Evolutionary conservation across 2,113 vertebrate species (phyloP), one percentile per base, ranked within the genome.

Genomic region (Forbesichthys agassizii): DNA sequence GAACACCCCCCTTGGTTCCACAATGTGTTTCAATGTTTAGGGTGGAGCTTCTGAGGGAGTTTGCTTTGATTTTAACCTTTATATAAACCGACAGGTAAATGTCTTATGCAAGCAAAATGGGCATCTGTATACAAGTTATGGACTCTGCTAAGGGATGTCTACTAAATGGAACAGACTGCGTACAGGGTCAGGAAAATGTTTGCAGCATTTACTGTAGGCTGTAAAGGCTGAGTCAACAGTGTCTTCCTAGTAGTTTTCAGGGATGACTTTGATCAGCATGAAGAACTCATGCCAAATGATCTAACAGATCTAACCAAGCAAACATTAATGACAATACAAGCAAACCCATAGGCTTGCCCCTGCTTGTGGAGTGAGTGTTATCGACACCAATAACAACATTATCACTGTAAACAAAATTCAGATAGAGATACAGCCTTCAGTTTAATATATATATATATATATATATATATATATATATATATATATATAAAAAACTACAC

Each of bases 311-410:
- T 54, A 12, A 12, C 12, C 48, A 57, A 48, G 51, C 12, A 14
- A 14, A 53, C 51, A 53, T 51, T 4, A 53, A 12, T 42, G 36
- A 1, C 36, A 42, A 42, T 42, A 42, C 4, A 7, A 42, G 51
- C 3, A 36, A 27, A 3, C 55, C 49, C 48, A 5, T 0, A 54
- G 71, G 54, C 74, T 53, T 79, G 85, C 76, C 14, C 58, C 13
- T 61, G 48, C 80, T 68, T 82, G 83, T 86, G 67, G 63, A n/a
- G 58, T 16, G 18, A 36, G 18, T 11, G 51, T 61, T 33, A 67
- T 68, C 70, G 61, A 6, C 16, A 11, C 48, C 56, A 63, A 58
- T 20, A 74, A 64, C 57, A 36, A n/a, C 60, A 13, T 27, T 61
- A 76, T 68, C 59, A 11, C 53, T 9, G 12, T 27, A 6, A 4